Evolutionary conservation across 2,797 vertebrate species (phyloP), one percentile per base, ranked within the genome.

Genomic region (Halcyon smyrnensis): DNA sequence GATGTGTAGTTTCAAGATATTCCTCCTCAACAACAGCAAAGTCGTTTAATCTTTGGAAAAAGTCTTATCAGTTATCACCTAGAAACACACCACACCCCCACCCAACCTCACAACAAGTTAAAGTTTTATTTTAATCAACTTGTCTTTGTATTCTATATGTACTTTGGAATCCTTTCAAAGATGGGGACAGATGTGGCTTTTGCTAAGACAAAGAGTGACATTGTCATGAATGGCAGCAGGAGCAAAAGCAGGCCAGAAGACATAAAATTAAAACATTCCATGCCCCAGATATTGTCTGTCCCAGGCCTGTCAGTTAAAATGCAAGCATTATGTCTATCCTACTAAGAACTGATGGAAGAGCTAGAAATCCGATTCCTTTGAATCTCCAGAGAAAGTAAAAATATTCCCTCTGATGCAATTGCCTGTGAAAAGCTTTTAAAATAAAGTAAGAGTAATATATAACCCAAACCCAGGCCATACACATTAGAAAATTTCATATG

Each of bases 11-110:
- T 93, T 90, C 32, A 69, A 68, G 63, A 37, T 84, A 67, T 54
- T 91, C 60, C 32, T 67, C 23, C 28, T 50, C 53, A 62, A 92
- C 76, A 88, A 87, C 32, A 96, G 69, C 45, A 96, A 94, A 92
- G 39, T n/a, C 17, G 7, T 77, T 96, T 92, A 82, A 74, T 41
- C 89, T 95, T 96, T 86, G 84, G 74, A 93, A 95, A 87, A 79
- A 91, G 9, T 30, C 77, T 92, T 32, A 57, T 84, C 74, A 68
- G 30, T 63, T 39, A 50, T 28, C 36, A 87, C 20, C 79, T 67
- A 63, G 64, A 48, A 73, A 25, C 46, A 48, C 46, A 48, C 46
- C 46, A 23, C 9, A 14, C 14, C 2, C 2, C 8, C 51, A 43
- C 43, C 6, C 10, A 63, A 59, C 8, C 7, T 51, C 1, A 0